Evolutionary conservation across 2,888 invertebrate species (phyloP).

Genomic region (Parnassius glacialis): DNA sequence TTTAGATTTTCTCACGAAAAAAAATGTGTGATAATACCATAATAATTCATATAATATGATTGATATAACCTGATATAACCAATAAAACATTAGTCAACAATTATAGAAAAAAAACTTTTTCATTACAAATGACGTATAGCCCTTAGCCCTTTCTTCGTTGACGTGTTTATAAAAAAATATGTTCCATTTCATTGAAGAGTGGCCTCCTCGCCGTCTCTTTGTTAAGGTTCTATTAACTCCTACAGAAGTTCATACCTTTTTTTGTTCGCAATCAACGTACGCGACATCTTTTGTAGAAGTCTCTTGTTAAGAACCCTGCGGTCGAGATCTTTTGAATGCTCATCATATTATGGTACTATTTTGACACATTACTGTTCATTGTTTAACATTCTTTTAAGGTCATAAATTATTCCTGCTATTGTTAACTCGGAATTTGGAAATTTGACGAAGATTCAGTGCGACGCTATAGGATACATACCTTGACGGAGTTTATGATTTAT

Average conservation of each 20-base stretch:
- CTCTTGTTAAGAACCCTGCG: conserved; percentile 38
- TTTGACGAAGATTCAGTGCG: conserved; percentile 65
- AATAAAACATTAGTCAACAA: background rate
- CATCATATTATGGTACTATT: conserved; percentile 70
- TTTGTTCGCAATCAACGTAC: conserved; percentile 48
- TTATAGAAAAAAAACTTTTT: conserved; percentile 16
- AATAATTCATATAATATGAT: no score
- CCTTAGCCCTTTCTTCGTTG: conserved; percentile 14
- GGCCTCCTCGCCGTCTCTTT: conserved; percentile 47
- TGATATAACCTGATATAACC: no score
- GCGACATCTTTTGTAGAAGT: conserved; percentile 46
- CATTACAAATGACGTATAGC: conserved; percentile 6
- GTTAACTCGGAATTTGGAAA: conserved; percentile 39
- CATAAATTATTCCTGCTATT: conserved; percentile 64
- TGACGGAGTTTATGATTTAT: conserved; percentile 64
- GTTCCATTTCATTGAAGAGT: conserved; percentile 54
- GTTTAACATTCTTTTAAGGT: conserved; percentile 64
- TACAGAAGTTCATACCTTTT: conserved; percentile 77
- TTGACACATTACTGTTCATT: conserved; percentile 75
- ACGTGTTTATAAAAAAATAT: conserved; percentile 23
- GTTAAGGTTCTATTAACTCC: conserved; percentile 67
- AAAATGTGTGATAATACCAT: no score
- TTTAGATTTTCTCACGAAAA: no score
- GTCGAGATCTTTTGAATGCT: conserved; percentile 39
- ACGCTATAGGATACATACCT: conserved; percentile 53